These are phyloP conservation scores for Poecilia latipinna DNA, from an alignment of 2,113 vertebrate species.

Conservation along the genomic window DNA sequence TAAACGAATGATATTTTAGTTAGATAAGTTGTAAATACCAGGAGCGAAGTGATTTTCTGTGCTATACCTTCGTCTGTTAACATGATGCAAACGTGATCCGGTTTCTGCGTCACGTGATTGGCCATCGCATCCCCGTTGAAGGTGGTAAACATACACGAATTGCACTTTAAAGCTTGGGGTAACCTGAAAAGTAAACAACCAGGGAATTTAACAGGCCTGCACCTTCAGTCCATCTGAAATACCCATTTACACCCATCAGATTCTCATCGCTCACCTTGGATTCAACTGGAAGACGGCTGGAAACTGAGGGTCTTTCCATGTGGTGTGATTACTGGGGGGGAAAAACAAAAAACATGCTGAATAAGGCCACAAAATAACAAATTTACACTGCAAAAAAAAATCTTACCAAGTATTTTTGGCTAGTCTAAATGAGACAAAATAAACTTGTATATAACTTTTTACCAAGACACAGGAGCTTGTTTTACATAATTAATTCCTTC, in stretches of 20 bases:
- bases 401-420: too few relatives aligned
- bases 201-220: background rate
- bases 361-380: background rate
- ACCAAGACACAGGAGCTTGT: too few relatives aligned
- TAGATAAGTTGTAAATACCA: background rate
- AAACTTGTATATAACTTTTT: too few relatives aligned
- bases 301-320: conserved; percentile 26
- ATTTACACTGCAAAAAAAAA: too few relatives aligned
- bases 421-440: too few relatives aligned
- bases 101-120: conserved; percentile 86
- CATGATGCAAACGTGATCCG: conserved; percentile 77
- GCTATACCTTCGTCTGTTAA: conserved; percentile 18
- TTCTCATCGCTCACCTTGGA: conserved; percentile 10
- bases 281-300: conserved; percentile 29
- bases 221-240: background rate
- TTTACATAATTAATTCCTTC: too few relatives aligned
- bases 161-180: conserved; percentile 79
- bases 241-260: background rate
- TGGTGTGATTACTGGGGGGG: conserved; percentile 53
- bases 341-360: background rate
- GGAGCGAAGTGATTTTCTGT: background rate
- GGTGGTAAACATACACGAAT: conserved; percentile 81
- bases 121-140: conserved; percentile 89
- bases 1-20: background rate
- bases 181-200: conserved; percentile 63